phyloP scores from a whole-genome alignment of 2,888 invertebrate genomes.

The Ectobius pallidus region DNA sequence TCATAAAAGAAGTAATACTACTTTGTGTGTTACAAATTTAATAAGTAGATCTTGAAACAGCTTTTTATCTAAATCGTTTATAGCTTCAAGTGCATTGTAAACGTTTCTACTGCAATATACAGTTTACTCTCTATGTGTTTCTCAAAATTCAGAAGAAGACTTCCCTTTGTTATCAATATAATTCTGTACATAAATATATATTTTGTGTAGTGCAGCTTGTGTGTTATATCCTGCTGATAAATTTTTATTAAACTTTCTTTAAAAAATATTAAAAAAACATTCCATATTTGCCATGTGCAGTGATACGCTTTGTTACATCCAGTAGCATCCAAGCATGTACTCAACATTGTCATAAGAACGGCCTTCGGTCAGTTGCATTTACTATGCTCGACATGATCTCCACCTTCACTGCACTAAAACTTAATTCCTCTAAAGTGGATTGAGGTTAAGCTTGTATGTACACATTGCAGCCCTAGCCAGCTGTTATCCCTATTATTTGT shows the following conservation, averaged over 20 bases:
- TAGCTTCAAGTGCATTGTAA: no score
- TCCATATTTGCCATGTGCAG: not conserved
- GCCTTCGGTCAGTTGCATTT: no score
- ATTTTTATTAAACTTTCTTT: not conserved
- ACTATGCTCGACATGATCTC: not conserved
- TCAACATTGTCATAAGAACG: no score
- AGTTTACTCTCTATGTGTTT: no score
- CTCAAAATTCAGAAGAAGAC: no score
- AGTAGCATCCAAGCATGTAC: no score
- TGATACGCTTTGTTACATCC: no score
- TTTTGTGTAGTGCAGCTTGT: not conserved
- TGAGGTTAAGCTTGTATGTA: not conserved
- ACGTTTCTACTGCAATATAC: no score
- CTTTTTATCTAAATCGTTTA: not conserved
- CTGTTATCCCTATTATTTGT: not conserved
- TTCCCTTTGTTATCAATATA: not conserved
- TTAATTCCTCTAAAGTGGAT: not conserved
- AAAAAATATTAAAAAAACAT: conserved; percentile 3
- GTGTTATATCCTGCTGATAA: not conserved
- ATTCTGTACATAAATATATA: conserved; percentile 14
- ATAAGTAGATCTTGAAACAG: not conserved
- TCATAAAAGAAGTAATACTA: not conserved
- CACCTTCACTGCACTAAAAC: not conserved
- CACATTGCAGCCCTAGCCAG: not conserved
- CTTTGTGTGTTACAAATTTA: not conserved